A percentile compares a stretch with the other conserved stretches of the same genome.
Conservation (phyloP, 2,797 vertebrate genomes). For the Dicrostonyx torquatus region DNA sequence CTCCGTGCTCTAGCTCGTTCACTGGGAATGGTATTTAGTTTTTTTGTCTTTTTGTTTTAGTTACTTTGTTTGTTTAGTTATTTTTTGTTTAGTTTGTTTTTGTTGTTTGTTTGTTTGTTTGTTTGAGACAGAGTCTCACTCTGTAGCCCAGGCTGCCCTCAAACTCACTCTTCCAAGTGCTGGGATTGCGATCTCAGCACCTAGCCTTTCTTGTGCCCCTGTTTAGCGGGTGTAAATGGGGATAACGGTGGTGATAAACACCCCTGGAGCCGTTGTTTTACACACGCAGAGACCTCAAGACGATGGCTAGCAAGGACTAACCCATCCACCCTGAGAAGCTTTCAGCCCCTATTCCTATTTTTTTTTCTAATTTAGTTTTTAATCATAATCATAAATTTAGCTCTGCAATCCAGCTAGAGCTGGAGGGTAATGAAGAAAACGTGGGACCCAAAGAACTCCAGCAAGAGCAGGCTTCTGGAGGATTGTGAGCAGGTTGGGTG, state of each 20-base stretch:
- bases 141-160: background rate
- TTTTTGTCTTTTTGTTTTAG: no score
- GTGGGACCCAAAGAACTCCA: background rate
- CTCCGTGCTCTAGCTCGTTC: no score
- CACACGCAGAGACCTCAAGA: background rate
- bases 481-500: background rate
- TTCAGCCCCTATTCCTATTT: background rate
- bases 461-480: background rate
- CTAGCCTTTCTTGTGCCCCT: no score
- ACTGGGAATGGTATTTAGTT: background rate
- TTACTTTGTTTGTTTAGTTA: no score
- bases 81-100: background rate
- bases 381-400: background rate
- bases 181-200: background rate
- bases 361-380: background rate
- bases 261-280: background rate
- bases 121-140: background rate
- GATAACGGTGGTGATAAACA: accelerated
- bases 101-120: background rate
- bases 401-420: no score
- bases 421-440: background rate
- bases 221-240: background rate
- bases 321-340: no score
- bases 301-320: no score
- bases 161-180: background rate